These are phyloP conservation scores for Enoplosus armatus DNA, from an alignment of 2,797 vertebrate species.

Conservation along the genomic window DNA sequence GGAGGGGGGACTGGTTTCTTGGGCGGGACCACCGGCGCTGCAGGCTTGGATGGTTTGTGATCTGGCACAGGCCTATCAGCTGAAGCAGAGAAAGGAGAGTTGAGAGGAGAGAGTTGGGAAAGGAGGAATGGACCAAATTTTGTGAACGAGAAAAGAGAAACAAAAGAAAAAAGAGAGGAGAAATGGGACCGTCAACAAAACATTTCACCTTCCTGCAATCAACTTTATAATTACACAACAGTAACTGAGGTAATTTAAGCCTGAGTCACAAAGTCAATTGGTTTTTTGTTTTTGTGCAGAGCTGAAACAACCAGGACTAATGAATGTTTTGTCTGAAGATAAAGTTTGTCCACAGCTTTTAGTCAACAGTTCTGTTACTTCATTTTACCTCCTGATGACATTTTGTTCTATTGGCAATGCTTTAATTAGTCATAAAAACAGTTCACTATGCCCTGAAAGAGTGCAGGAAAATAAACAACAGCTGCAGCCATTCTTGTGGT, in stretches of 20 bases:
- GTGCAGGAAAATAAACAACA: background rate
- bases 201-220: background rate
- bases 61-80: slow-evolving; percentile 89
- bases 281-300: background rate
- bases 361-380: background rate
- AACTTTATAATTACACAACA: background rate
- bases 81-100: slow-evolving; percentile 64
- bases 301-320: background rate
- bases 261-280: background rate
- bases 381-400: background rate
- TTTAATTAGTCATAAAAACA: background rate
- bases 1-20: slow-evolving; percentile 93
- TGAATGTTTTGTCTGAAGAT: background rate
- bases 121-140: background rate
- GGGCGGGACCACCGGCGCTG: slow-evolving; percentile 92
- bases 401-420: background rate
- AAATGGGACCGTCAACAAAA: no score
- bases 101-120: background rate
- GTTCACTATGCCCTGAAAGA: background rate
- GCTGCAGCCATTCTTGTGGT: background rate
- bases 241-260: background rate
- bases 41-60: slow-evolving; percentile 90
- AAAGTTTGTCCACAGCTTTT: background rate
- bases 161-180: background rate
- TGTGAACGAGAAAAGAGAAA: background rate